Evolutionary conservation across 2,113 vertebrate genomes (phyloP).

Genomic region (Struthidea cinerea): DNA sequence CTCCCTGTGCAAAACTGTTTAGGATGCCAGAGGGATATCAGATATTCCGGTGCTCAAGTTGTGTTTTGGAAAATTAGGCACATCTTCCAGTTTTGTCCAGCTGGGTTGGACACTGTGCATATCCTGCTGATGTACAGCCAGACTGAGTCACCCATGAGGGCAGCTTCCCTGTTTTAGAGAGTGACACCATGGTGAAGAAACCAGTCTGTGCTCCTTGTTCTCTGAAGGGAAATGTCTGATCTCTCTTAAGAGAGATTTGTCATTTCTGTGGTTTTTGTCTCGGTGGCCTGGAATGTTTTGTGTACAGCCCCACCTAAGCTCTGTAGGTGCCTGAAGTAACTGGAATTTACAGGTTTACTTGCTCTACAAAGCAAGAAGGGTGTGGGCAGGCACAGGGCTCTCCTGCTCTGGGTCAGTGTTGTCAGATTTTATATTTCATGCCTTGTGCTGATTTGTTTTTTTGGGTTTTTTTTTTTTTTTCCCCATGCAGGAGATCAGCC

Average conservation of each 20-base stretch:
- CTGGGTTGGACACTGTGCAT: background rate
- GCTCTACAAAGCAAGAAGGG: background rate
- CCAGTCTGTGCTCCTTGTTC: background rate
- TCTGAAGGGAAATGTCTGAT: background rate
- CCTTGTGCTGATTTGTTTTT: background rate
- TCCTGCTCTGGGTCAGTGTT: background rate
- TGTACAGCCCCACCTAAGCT: background rate
- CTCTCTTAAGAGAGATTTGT: background rate
- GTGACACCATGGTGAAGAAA: background rate
- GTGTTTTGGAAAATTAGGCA: background rate
- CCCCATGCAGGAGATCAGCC: conserved; percentile 85
- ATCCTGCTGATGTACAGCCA: background rate
- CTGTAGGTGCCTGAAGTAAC: background rate
- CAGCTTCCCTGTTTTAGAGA: background rate
- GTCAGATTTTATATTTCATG: background rate
- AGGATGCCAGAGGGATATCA: background rate
- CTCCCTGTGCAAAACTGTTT: background rate
- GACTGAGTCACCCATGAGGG: background rate
- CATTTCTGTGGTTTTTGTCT: background rate
- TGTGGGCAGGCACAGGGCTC: background rate
- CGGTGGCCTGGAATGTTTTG: background rate
- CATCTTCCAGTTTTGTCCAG: background rate
- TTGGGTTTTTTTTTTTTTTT: background rate
- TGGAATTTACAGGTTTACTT: background rate
- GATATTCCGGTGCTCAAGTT: background rate